phyloP scores from a whole-genome alignment of 2,888 invertebrate species.

The Habroteleia sp. region DNA sequence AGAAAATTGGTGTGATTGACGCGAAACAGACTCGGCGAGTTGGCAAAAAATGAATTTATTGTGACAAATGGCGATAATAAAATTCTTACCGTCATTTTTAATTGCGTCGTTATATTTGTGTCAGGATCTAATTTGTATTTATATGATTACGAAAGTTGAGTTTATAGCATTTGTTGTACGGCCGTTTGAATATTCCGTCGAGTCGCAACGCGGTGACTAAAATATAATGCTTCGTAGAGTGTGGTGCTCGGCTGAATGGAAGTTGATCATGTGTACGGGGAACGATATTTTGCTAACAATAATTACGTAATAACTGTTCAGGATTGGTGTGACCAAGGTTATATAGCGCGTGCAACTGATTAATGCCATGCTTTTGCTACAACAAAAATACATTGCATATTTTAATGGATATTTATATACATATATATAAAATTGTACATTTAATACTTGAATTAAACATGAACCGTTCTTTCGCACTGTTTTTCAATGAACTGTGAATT shows the following conservation, averaged over 20 bases:
- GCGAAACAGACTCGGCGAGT: not conserved
- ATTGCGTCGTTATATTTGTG: slow-evolving; percentile 5
- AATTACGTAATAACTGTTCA: slow-evolving; percentile 54
- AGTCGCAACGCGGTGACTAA: slow-evolving; percentile 17
- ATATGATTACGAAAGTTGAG: slow-evolving; percentile 22
- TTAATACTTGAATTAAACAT: slow-evolving; percentile 19
- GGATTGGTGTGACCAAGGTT: slow-evolving; percentile 57
- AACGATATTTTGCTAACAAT: slow-evolving; percentile 57
- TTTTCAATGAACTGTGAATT: slow-evolving; percentile 8
- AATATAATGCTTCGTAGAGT: slow-evolving; percentile 29
- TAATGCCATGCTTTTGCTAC: slow-evolving; percentile 25
- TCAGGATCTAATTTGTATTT: slow-evolving; percentile 19
- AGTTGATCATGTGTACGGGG: slow-evolving; percentile 42
- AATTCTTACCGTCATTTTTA: not conserved
- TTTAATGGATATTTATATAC: slow-evolving; percentile 27
- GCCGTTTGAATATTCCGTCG: slow-evolving; percentile 25
- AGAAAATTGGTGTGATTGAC: slow-evolving; percentile 4
- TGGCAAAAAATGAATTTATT: slow-evolving; percentile 1
- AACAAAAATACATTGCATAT: slow-evolving; percentile 37
- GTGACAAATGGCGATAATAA: not conserved
- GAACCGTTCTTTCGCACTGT: slow-evolving; percentile 2
- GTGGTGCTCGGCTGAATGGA: slow-evolving; percentile 26
- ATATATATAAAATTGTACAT: too few species aligned
- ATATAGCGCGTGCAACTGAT: slow-evolving; percentile 31
- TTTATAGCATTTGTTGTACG: slow-evolving; percentile 8